Percentiles rank a stretch among this genome's conserved stretches.
These are phyloP conservation scores for Oreochromis aureus DNA, from an alignment of 2,113 vertebrate genomes.

Conservation along the genomic window DNA sequence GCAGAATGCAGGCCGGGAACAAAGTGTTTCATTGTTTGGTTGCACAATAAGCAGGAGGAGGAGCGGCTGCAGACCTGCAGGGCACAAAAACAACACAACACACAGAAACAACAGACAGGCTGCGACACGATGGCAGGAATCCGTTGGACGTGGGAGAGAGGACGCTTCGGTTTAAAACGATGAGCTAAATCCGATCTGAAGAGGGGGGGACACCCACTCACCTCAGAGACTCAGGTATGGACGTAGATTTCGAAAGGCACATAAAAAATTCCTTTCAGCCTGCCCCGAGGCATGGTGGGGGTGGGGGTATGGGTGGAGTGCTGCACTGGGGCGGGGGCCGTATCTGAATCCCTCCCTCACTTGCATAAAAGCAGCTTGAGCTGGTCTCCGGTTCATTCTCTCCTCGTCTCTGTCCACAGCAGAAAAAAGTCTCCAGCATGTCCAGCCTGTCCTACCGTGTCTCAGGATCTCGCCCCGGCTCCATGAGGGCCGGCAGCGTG, in stretches of 20 bases:
- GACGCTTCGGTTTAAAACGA: background rate
- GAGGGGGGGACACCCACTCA: background rate
- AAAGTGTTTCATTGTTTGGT: background rate
- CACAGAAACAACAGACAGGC: background rate
- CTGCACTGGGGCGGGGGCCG: background rate
- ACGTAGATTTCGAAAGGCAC: background rate
- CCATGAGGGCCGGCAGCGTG: slow-evolving; percentile 21
- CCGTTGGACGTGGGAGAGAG: background rate
- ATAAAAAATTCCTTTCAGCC: background rate
- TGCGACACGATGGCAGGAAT: slow-evolving; percentile 6
- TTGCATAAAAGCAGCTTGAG: slow-evolving; percentile 13
- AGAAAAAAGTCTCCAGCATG: slow-evolving; percentile 26
- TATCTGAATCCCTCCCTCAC: background rate
- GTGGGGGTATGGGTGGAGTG: background rate
- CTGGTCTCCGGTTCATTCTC: background rate
- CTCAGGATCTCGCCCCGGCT: background rate
- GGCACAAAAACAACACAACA: background rate
- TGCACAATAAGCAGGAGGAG: background rate
- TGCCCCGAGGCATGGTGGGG: background rate
- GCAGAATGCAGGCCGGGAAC: background rate
- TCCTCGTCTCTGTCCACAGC: slow-evolving; percentile 21
- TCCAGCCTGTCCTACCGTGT: accelerated
- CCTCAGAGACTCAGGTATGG: background rate
- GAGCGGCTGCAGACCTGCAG: background rate
- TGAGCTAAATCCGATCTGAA: background rate